phyloP scores from a whole-genome alignment of 2,113 vertebrate species.

The Erythrolamprus reginae region DNA sequence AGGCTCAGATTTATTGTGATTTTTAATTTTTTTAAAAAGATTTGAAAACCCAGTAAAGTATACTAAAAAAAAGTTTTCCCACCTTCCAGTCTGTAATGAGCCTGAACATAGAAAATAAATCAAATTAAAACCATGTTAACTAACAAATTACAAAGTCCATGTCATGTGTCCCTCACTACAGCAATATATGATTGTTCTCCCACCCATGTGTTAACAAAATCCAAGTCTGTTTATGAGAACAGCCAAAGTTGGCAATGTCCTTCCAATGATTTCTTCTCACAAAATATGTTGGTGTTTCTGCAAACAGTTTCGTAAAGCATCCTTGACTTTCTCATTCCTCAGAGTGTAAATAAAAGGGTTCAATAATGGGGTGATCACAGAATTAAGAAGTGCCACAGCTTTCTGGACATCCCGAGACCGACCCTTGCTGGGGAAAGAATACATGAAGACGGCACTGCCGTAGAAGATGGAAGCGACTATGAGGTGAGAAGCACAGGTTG shows the following conservation, averaged over 20 bases:
- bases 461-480: slow-evolving; percentile 2
- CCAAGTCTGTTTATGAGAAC: background rate
- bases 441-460: slow-evolving; percentile 22
- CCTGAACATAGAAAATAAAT: no score
- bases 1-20: no score
- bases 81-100: no score
- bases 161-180: background rate
- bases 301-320: background rate
- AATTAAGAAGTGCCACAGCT: background rate
- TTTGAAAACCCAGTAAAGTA: no score
- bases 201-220: background rate
- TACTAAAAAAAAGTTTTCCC: no score
- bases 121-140: no score
- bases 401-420: background rate
- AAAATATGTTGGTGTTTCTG: background rate
- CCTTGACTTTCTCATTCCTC: background rate
- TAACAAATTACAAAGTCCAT: no score
- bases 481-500: slow-evolving; percentile 29
- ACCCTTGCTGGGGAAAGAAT: background rate
- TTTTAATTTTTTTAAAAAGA: no score
- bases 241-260: background rate
- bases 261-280: background rate
- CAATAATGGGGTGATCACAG: background rate
- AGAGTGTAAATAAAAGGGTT: slow-evolving; percentile 2
- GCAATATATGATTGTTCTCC: background rate